These are phyloP conservation scores for Holcopasites calliopsidis DNA, from an alignment of 1,140 invertebrate species.

Conservation along the genomic window DNA sequence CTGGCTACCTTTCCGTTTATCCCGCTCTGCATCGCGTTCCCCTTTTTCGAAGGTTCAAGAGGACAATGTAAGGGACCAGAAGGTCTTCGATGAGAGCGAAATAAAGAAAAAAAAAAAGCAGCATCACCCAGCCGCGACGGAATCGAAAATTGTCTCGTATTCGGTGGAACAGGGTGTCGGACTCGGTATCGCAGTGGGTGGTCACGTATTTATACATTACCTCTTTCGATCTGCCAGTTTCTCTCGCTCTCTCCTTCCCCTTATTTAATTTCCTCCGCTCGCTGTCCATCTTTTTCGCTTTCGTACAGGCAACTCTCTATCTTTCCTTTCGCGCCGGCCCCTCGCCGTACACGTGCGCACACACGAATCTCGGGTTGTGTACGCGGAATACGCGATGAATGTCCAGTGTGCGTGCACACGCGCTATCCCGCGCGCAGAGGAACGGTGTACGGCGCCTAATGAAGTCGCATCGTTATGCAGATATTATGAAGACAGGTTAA, in stretches of 20 bases:
- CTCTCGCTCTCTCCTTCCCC: conserved; percentile 40
- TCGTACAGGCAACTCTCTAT: background rate
- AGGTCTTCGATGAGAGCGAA: background rate
- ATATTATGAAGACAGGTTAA: conserved; percentile 66
- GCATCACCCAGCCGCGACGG: conserved; percentile 3
- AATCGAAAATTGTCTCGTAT: conserved; percentile 43
- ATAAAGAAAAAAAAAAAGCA: background rate
- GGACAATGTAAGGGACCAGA: background rate
- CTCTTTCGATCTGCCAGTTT: conserved; percentile 66
- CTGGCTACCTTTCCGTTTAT: too few species aligned
- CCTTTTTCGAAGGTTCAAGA: background rate
- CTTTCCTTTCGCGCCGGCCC: conserved; percentile 12
- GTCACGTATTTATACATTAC: conserved; percentile 71
- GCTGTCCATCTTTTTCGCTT: conserved; percentile 14
- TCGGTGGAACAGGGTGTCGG: conserved; percentile 46
- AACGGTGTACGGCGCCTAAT: conserved; percentile 49
- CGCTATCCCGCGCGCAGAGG: background rate
- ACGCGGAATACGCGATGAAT: conserved; percentile 3
- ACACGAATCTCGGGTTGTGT: background rate
- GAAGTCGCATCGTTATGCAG: conserved; percentile 64
- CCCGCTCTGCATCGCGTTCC: too few species aligned
- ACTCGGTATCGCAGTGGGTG: conserved; percentile 67
- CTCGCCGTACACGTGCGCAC: conserved; percentile 2
- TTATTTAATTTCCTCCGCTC: conserved; percentile 11
- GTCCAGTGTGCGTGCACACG: background rate